Conservation (phyloP, 2,113 vertebrate genomes). For the Heterotis niloticus region DNA sequence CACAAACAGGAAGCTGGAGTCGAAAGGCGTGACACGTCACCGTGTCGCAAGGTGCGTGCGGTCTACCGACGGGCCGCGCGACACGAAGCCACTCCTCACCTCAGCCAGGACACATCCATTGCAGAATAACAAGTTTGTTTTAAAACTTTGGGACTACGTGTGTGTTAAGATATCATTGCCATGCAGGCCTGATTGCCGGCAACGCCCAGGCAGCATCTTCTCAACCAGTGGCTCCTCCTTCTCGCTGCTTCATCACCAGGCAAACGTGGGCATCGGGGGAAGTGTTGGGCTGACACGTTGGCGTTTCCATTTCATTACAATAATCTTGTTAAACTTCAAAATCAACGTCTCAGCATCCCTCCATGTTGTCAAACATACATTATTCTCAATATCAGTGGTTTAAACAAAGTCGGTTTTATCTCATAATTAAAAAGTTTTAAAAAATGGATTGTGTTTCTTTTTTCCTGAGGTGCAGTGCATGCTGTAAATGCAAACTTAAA, state of each 20-base stretch:
- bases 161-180: conserved; percentile 7
- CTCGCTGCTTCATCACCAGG: neutral
- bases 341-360: conserved; percentile 15
- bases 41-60: neutral
- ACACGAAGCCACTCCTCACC: neutral
- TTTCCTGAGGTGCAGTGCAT: neutral
- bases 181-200: neutral
- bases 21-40: neutral
- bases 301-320: conserved; percentile 23
- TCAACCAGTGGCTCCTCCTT: conserved; percentile 15
- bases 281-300: conserved; percentile 5
- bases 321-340: conserved; percentile 16
- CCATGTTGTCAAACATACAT: conserved; percentile 6
- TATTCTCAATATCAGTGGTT: conserved; percentile 7
- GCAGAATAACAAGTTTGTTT: conserved; percentile 43
- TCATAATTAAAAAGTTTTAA: neutral
- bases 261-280: neutral
- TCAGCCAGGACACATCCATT: neutral
- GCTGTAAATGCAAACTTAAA: conserved; percentile 24
- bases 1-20: neutral
- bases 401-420: conserved; percentile 13
- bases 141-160: conserved; percentile 46
- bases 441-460: conserved; percentile 17
- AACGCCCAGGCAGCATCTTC: neutral
- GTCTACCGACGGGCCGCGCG: neutral